These are phyloP conservation scores for Perizoma affinitatum DNA, from an alignment of 2,888 invertebrate species.

Conservation along the genomic window DNA sequence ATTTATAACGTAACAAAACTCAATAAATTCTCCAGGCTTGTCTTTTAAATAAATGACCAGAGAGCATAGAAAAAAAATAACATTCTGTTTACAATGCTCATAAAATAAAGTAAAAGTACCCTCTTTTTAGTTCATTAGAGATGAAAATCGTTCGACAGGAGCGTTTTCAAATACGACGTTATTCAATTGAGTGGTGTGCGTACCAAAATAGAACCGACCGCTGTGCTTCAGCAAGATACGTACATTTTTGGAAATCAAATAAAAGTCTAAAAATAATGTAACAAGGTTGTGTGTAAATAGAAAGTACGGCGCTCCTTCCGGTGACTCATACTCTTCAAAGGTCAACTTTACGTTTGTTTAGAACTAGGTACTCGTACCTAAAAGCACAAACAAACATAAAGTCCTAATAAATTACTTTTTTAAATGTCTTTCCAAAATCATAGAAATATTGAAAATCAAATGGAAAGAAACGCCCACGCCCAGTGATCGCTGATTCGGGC, in stretches of 20 bases:
- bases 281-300: conserved; percentile 71
- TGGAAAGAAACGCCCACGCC: background rate
- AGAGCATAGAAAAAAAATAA: conserved; percentile 44
- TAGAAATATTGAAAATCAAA: conserved; percentile 4
- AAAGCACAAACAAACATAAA: too few relatives aligned
- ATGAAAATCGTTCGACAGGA: conserved; percentile 56
- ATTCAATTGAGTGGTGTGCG: conserved; percentile 57
- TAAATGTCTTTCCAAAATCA: background rate
- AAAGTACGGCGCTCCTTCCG: conserved; percentile 46
- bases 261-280: conserved; percentile 73
- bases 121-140: conserved; percentile 48
- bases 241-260: conserved; percentile 83
- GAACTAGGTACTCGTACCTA: conserved; percentile 1
- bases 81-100: conserved; percentile 41
- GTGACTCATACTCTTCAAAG: conserved; percentile 48
- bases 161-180: conserved; percentile 63
- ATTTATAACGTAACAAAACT: conserved; percentile 41
- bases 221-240: conserved; percentile 71
- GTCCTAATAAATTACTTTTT: too few relatives aligned
- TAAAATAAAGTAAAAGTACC: conserved; percentile 46
- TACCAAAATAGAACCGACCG: conserved; percentile 74
- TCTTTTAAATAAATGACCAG: conserved; percentile 47
- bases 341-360: conserved; percentile 51
- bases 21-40: conserved; percentile 46
- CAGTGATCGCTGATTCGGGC: conserved; percentile 2